These are phyloP conservation scores for Callyntrura guangdongensis DNA, from an alignment of 2,888 invertebrate species.

Conservation along the genomic window DNA sequence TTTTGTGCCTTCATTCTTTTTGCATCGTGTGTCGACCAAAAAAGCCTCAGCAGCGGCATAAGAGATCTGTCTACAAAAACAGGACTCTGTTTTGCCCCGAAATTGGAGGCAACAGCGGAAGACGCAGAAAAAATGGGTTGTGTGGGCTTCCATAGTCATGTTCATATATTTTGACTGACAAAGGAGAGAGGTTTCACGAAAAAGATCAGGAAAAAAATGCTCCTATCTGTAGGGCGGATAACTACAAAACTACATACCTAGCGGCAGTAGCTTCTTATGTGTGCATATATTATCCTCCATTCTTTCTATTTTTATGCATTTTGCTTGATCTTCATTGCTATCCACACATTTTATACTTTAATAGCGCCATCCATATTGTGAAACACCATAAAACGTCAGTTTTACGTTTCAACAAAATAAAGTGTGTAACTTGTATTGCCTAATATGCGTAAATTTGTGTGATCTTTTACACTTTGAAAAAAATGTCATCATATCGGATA, in stretches of 20 bases:
- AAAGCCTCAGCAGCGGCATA: not conserved
- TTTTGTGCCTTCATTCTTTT: not conserved
- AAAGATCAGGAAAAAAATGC: not conserved
- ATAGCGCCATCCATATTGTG: constrained; percentile 48
- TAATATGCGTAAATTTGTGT: constrained; percentile 46
- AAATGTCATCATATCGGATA: constrained; percentile 49
- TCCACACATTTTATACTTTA: constrained; percentile 58
- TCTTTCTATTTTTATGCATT: constrained; percentile 38
- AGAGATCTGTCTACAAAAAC: not conserved
- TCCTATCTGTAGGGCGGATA: not conserved
- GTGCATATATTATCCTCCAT: constrained; percentile 50
- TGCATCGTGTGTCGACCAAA: no score
- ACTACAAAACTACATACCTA: not conserved
- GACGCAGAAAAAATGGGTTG: constrained; percentile 45
- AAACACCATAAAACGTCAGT: constrained; percentile 27
- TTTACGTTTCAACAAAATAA: constrained; percentile 26
- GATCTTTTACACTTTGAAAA: constrained; percentile 62
- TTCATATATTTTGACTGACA: constrained; percentile 69
- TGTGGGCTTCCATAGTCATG: constrained; percentile 58
- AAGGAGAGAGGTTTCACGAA: constrained; percentile 7
- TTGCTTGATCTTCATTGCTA: constrained; percentile 53
- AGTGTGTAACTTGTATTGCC: constrained; percentile 44
- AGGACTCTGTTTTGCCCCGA: constrained; percentile 25
- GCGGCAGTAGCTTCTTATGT: not conserved
- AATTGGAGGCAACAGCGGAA: constrained; percentile 46